Evolutionary conservation across 2,797 vertebrate species (phyloP).

Genomic region (Salmo trutta): DNA sequence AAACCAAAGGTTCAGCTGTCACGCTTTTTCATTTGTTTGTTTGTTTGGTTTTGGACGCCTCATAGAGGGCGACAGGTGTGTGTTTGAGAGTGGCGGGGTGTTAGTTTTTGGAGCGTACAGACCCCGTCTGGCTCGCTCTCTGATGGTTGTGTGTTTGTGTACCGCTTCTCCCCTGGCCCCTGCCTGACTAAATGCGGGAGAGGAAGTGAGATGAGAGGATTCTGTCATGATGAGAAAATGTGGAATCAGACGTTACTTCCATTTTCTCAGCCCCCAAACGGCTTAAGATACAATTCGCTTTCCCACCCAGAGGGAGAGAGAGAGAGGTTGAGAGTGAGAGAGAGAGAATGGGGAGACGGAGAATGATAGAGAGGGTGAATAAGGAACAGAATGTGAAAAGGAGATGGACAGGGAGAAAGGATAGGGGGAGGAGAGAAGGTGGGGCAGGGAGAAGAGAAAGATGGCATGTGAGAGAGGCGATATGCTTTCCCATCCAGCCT

Average conservation of each 20-base stretch:
- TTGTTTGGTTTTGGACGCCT: slow-evolving; percentile 54
- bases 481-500: neutral
- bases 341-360: neutral
- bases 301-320: neutral
- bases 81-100: slow-evolving; percentile 22
- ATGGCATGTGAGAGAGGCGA: neutral
- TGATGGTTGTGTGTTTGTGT: slow-evolving; percentile 11
- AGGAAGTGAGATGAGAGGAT: slow-evolving; percentile 10
- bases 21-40: slow-evolving; percentile 57
- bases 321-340: neutral
- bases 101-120: neutral
- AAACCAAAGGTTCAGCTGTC: slow-evolving; percentile 54
- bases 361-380: neutral
- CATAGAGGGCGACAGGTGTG: slow-evolving; percentile 50
- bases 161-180: neutral
- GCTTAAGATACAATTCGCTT: slow-evolving; percentile 2
- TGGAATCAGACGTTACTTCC: slow-evolving; percentile 6
- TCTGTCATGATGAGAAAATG: slow-evolving; percentile 2
- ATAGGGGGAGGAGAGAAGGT: neutral
- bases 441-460: neutral
- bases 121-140: neutral
- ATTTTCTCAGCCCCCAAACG: neutral
- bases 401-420: neutral
- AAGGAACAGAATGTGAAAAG: neutral
- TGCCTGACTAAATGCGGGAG: slow-evolving; percentile 1